Base-by-base conservation (phyloP, 2,113 vertebrate genomes). In the Perccottus glenii region DNA sequence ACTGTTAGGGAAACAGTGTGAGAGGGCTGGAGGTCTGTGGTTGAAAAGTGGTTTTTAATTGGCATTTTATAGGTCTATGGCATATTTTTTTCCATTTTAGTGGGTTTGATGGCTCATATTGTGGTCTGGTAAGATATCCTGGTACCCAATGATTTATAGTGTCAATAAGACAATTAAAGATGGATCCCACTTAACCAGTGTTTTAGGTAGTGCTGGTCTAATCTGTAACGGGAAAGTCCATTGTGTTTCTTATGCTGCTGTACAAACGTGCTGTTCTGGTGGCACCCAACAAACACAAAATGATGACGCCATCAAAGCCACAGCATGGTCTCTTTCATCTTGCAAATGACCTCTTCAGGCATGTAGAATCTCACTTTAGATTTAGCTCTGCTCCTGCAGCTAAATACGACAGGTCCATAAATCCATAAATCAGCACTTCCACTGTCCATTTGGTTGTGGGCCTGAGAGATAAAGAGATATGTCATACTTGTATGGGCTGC, bases 381-480 rank as follows among this genome's bases (percentile, higher is more conserved):
- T 32, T 16, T 1, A 40, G 27, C 19, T 70, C 51, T 15, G 15
- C 42, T 40, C 44, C 36, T 58, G 16, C 32, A n/a, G 46, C 50
- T 4, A 4, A 49, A 38, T 72, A 43, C 46, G 45, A 36, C 12
- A 47, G 38, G 52, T 62, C 35, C 9, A 70, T 64, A 68, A 65
- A 48, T 62, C 35, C 9, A 70, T 64, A 68, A 65, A 48, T 70
- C 62, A 59, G 51, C 50, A 65, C 67, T 64, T 58, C 45, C 38
- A 32, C 35, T 57, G 66, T 57, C 47, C 35, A 51, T 64, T 60
- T 55, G 40, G 49, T 61, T 73, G 11, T 2, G 45, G 56, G 61
- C 46, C 49, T 49, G 65, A 46, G 68, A 50, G 47, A 62, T 55
- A 16, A 36, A 65, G 19, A 36, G 44, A 50, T 5, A 14, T 16